Percentiles rank a stretch among this genome's conserved stretches.
Evolutionary conservation across 2,888 invertebrate species (phyloP).

Genomic region (Machimus rusticus): DNA sequence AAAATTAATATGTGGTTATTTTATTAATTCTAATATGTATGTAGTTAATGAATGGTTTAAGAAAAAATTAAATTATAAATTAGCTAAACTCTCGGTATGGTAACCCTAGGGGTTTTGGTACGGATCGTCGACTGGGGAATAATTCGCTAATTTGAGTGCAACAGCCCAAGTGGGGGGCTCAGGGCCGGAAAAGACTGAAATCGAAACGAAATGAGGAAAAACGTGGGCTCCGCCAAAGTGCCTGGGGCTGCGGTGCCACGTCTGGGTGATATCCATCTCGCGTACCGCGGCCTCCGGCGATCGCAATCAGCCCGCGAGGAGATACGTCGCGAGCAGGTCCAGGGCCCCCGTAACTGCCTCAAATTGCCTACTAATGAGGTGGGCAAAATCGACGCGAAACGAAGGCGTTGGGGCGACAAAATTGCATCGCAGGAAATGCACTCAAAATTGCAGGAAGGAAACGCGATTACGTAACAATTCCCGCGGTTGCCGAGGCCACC

Average conservation of each 20-base stretch:
- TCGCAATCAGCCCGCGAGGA: constrained; percentile 6
- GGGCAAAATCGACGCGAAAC: neutral
- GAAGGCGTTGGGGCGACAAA: constrained; percentile 4
- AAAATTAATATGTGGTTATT: no score
- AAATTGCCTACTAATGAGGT: constrained; percentile 26
- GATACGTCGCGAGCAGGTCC: neutral
- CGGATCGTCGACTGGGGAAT: neutral
- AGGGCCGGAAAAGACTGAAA: constrained; percentile 2
- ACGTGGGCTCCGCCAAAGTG: neutral
- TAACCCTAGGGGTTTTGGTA: neutral
- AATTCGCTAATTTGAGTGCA: neutral
- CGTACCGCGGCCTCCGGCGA: neutral
- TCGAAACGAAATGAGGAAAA: constrained; percentile 18
- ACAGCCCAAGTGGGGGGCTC: neutral
- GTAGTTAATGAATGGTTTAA: no score
- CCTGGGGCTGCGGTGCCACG: neutral
- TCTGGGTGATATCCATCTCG: neutral
- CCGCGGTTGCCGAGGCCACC: neutral
- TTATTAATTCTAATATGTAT: no score
- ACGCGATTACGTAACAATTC: neutral
- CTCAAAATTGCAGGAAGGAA: constrained; percentile 1
- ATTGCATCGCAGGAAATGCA: neutral
- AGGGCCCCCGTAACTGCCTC: constrained; percentile 17
- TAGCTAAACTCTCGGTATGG: neutral
- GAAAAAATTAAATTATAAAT: no score